Percentiles rank a stretch among this genome's conserved stretches.
These are phyloP conservation scores for Trissonchulus latispiculum DNA, from an alignment of 2,888 invertebrate genomes.

Conservation along the genomic window DNA sequence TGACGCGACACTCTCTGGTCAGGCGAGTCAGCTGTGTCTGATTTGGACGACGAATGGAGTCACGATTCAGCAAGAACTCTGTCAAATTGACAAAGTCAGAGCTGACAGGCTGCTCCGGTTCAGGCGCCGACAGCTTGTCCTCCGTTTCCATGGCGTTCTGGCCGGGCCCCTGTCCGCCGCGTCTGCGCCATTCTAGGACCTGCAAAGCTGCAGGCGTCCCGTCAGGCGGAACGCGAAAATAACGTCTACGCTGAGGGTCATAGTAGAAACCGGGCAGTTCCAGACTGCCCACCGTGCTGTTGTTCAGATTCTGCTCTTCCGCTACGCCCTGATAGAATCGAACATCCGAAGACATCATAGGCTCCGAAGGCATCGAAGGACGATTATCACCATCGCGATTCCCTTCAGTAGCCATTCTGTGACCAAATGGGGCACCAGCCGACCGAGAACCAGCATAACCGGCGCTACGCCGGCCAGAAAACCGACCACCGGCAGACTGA, in stretches of 20 bases:
- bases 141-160: background rate
- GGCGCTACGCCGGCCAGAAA: no score
- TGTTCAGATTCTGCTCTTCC: no score
- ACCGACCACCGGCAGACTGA: no score
- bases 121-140: background rate
- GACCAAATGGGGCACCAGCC: no score
- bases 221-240: constrained; percentile 22
- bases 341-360: background rate
- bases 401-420: no score
- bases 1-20: background rate
- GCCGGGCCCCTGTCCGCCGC: background rate
- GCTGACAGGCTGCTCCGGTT: background rate
- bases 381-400: no score
- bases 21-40: background rate
- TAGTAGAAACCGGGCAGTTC: constrained; percentile 29
- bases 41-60: background rate
- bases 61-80: background rate
- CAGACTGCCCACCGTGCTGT: no score
- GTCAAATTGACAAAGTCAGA: background rate
- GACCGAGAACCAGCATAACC: no score
- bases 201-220: background rate
- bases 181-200: background rate
- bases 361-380: no score
- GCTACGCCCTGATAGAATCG: background rate
- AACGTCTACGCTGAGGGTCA: constrained; percentile 29